These are phyloP conservation scores for Oligia fasciuncula DNA, from an alignment of 2,888 invertebrate genomes.

Conservation along the genomic window DNA sequence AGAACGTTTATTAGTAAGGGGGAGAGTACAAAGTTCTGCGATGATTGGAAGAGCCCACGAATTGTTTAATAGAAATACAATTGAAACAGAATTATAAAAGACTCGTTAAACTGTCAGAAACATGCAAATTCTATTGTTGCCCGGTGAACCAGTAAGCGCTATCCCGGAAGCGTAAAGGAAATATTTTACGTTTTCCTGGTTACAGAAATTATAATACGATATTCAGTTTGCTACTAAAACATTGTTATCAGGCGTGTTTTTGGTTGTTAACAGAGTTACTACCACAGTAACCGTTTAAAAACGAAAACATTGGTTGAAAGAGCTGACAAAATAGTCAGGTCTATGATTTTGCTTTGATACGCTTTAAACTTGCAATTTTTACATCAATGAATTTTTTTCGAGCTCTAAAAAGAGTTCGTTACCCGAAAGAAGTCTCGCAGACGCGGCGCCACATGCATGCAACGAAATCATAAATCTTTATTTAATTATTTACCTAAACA, in stretches of 20 bases:
- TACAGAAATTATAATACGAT: neutral
- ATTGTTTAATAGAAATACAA: neutral
- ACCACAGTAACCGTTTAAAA: neutral
- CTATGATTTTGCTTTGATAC: no score
- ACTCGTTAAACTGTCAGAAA: neutral
- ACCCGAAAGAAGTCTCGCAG: no score
- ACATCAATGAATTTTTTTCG: no score
- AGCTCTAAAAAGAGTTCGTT: no score
- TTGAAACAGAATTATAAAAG: conserved; percentile 16
- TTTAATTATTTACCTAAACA: no score
- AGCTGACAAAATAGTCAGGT: no score
- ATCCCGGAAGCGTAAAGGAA: neutral
- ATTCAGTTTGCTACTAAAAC: neutral
- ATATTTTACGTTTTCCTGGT: neutral
- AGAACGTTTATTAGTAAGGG: no score
- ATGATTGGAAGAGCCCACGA: neutral
- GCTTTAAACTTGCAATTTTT: no score
- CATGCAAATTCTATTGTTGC: conserved; percentile 1
- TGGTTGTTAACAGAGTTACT: neutral
- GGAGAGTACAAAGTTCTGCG: neutral
- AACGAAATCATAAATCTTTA: no score
- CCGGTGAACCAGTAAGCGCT: neutral
- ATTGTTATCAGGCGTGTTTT: neutral
- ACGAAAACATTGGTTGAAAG: neutral
- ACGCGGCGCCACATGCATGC: no score